Evolutionary conservation across 2,888 invertebrate genomes (phyloP).

Genomic region (Pterostichus madidus): DNA sequence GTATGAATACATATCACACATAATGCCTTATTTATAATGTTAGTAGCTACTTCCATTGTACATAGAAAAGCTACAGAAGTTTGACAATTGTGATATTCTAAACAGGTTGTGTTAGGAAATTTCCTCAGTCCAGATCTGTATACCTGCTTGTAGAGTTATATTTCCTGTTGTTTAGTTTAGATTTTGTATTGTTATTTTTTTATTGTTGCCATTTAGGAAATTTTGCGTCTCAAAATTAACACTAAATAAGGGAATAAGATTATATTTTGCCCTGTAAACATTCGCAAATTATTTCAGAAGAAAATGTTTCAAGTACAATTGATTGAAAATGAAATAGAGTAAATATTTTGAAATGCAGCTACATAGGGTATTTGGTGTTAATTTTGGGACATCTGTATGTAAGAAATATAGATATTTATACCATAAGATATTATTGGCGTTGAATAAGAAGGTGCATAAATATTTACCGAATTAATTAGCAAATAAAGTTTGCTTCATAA

Average conservation of each 20-base stretch:
- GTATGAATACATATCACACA: slow-evolving; percentile 30
- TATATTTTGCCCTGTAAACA: too few species aligned
- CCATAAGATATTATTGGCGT: slow-evolving; percentile 44
- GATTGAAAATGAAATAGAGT: too few species aligned
- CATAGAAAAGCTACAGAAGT: slow-evolving; percentile 54
- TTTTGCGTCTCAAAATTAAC: slow-evolving; percentile 14
- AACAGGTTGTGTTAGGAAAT: slow-evolving; percentile 61
- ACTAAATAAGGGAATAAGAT: too few species aligned
- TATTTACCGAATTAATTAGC: slow-evolving; percentile 61
- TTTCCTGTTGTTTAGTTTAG: slow-evolving; percentile 50
- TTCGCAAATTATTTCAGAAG: background rate
- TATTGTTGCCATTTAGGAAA: slow-evolving; percentile 62
- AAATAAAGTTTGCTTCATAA: slow-evolving; percentile 55
- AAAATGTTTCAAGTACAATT: too few species aligned
- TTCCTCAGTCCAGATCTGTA: slow-evolving; percentile 12
- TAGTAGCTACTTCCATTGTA: slow-evolving; percentile 46
- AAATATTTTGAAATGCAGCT: background rate
- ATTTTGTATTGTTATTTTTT: slow-evolving; percentile 65
- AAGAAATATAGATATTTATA: slow-evolving; percentile 23
- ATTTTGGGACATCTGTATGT: slow-evolving; percentile 27
- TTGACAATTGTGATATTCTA: slow-evolving; percentile 63
- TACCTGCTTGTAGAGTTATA: slow-evolving; percentile 51
- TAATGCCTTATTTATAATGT: slow-evolving; percentile 52
- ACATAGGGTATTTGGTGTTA: background rate
- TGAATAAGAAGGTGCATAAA: slow-evolving; percentile 56